Evolutionary conservation across 2,888 invertebrate genomes (phyloP).

Genomic region (Phorcus lineatus): DNA sequence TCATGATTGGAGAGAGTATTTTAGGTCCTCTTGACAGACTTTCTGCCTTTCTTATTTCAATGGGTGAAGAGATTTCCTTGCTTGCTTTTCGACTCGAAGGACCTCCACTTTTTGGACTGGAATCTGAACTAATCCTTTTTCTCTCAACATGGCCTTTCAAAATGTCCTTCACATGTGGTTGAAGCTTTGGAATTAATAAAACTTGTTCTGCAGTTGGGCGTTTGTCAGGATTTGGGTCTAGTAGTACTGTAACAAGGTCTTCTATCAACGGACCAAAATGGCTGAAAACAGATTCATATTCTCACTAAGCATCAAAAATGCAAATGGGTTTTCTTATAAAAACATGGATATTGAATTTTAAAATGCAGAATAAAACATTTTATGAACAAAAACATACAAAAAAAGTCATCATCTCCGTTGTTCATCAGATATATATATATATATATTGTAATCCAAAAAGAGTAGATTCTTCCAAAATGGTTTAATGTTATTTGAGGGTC

Average conservation of each 20-base stretch:
- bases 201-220: conserved; percentile 61
- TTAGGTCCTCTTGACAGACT: no score
- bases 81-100: background rate
- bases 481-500: no score
- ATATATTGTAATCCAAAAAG: no score
- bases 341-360: background rate
- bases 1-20: no score
- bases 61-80: background rate
- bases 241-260: conserved; percentile 53
- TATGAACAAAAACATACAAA: no score
- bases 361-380: background rate
- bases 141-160: background rate
- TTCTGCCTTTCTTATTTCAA: no score
- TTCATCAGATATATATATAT: no score
- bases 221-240: conserved; percentile 54
- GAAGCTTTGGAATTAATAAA: conserved; percentile 52
- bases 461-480: no score
- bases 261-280: conserved; percentile 55
- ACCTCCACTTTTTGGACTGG: background rate
- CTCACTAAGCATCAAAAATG: no score
- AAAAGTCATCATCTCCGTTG: no score
- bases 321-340: no score
- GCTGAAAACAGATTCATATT: conserved; percentile 38
- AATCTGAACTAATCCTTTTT: background rate
- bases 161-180: conserved; percentile 37